Conservation (phyloP, 2,113 vertebrate genomes). For the Gorsachius goisagi region DNA sequence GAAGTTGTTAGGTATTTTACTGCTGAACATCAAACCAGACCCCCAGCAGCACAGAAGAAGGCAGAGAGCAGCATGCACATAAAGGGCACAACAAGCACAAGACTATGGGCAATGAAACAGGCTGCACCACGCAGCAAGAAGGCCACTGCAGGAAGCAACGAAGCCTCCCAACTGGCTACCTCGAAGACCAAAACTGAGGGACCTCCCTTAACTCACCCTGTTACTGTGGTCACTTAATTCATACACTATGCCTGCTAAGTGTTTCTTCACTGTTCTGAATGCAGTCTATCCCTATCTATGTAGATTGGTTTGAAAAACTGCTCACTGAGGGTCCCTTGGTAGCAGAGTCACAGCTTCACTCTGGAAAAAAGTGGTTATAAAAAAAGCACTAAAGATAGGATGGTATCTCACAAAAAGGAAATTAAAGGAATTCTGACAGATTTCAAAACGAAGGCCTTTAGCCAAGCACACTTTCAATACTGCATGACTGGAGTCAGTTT, state of each 20-base stretch:
- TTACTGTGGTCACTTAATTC: background rate
- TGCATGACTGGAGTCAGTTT: background rate
- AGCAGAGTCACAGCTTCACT: background rate
- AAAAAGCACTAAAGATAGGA: background rate
- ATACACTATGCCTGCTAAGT: background rate
- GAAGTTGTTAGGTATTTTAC: background rate
- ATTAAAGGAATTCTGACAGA: background rate
- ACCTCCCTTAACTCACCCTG: background rate
- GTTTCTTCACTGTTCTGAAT: background rate
- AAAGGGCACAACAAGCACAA: background rate
- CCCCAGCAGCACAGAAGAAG: background rate
- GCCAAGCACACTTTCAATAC: background rate
- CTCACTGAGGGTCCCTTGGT: background rate
- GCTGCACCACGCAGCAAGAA: background rate
- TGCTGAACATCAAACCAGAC: background rate
- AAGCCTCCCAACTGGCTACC: background rate
- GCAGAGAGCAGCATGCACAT: background rate
- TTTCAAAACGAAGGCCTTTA: background rate
- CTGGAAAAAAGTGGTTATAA: background rate
- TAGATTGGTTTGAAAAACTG: background rate
- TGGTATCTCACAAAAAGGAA: background rate
- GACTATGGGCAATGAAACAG: background rate
- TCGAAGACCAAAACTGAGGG: background rate
- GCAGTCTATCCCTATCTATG: background rate
- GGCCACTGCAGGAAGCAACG: background rate